Conservation (phyloP, 2,113 vertebrate genomes). For the Cynocephalus volans region DNA sequence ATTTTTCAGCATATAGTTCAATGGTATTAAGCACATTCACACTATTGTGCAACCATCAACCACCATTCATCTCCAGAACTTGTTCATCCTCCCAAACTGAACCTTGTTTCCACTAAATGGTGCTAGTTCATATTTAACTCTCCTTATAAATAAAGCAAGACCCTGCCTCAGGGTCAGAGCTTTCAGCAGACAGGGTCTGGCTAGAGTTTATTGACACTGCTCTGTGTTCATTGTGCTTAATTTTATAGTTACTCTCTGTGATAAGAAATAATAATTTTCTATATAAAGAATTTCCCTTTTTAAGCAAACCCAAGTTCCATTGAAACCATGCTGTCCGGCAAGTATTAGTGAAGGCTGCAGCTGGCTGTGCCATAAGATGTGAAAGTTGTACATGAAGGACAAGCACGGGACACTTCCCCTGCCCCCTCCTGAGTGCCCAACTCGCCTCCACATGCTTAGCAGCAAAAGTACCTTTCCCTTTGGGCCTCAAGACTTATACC, state of each 20-base stretch:
- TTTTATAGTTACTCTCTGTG: background rate
- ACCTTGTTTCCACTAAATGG: background rate
- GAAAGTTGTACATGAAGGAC: background rate
- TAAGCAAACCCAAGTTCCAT: background rate
- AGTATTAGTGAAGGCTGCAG: background rate
- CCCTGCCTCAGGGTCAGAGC: background rate
- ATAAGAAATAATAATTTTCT: background rate
- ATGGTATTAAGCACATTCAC: background rate
- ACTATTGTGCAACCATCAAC: background rate
- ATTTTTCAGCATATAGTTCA: background rate
- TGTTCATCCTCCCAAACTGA: background rate
- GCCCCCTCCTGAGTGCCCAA: background rate
- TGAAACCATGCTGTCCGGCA: background rate
- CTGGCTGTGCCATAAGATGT: background rate
- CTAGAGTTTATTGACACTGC: background rate
- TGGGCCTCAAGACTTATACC: background rate
- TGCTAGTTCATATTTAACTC: background rate
- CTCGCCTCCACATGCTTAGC: rapidly evolving
- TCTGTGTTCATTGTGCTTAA: background rate
- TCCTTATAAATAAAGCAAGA: background rate
- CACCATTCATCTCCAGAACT: background rate
- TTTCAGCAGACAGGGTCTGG: background rate
- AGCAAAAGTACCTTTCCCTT: background rate
- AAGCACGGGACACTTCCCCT: rapidly evolving
- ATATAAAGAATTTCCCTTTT: background rate